Conservation (phyloP, 2,113 vertebrate species). For the Ophiodon elongatus region DNA sequence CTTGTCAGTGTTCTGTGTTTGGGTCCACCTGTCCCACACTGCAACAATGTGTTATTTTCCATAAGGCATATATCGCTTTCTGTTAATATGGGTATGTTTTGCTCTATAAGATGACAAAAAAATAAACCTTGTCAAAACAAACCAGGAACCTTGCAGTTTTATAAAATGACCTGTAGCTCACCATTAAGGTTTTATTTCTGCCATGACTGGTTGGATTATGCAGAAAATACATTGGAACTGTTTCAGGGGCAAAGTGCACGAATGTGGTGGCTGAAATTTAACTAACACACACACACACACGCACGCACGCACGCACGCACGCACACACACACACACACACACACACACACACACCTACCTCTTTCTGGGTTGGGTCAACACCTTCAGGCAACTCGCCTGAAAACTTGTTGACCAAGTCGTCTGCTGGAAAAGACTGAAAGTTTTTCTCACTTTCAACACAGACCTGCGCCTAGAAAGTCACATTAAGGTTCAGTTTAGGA, state of each 20-base stretch:
- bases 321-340: not conserved
- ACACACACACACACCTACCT: slow-evolving; percentile 77
- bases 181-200: not conserved
- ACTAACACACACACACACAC: not conserved
- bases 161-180: not conserved
- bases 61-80: not conserved
- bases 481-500: not conserved
- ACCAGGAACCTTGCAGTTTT: not conserved
- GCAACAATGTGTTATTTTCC: not conserved
- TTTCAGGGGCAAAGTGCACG: not conserved
- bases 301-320: not conserved
- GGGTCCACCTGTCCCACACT: not conserved
- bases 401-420: slow-evolving; percentile 81
- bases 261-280: not conserved
- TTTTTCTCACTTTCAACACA: slow-evolving; percentile 11
- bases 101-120: not conserved
- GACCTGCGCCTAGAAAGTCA: slow-evolving; percentile 57
- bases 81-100: not conserved
- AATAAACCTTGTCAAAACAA: not conserved
- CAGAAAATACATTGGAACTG: too few relatives aligned
- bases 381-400: slow-evolving; percentile 85
- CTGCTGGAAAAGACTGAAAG: slow-evolving; percentile 74
- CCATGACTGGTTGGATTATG: not conserved
- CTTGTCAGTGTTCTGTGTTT: not conserved
- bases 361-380: slow-evolving; percentile 86